Percentiles rank a stretch among this genome's conserved stretches.
Conservation (phyloP, 2,113 vertebrate genomes). For the Tachycineta bicolor region DNA sequence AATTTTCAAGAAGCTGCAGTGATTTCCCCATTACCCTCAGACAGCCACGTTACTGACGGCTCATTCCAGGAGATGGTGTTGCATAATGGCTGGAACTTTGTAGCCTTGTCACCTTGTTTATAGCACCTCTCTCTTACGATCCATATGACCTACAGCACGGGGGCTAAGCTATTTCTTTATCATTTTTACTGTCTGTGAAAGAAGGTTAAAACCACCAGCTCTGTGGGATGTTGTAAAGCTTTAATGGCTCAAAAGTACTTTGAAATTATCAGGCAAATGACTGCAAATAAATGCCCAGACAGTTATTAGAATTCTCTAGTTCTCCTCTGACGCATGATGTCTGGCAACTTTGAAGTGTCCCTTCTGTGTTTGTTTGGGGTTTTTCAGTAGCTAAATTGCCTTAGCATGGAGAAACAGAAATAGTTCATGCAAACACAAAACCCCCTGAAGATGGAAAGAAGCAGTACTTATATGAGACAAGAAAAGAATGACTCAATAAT, state of each 20-base stretch:
- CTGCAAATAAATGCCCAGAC: not conserved
- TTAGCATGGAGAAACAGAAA: not conserved
- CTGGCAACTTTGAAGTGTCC: not conserved
- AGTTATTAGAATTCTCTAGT: not conserved
- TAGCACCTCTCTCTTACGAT: not conserved
- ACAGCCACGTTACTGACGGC: not conserved
- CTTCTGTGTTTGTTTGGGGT: not conserved
- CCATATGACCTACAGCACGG: not conserved
- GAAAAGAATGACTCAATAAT: constrained; percentile 15
- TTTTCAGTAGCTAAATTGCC: not conserved
- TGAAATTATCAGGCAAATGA: not conserved
- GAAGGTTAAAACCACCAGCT: not conserved
- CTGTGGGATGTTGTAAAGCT: not conserved
- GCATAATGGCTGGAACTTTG: constrained; percentile 5
- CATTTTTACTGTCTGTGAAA: constrained; percentile 31
- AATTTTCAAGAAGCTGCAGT: not conserved
- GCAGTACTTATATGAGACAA: not conserved
- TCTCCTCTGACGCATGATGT: not conserved
- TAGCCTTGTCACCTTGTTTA: not conserved
- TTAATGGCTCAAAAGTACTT: constrained; percentile 9
- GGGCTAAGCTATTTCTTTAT: not conserved
- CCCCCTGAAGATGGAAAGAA: not conserved
- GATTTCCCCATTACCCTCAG: not conserved
- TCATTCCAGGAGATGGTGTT: constrained; percentile 23
- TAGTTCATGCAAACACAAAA: not conserved